Conservation (phyloP, 1,140 invertebrate species). For the Drosophila repletoides region DNA sequence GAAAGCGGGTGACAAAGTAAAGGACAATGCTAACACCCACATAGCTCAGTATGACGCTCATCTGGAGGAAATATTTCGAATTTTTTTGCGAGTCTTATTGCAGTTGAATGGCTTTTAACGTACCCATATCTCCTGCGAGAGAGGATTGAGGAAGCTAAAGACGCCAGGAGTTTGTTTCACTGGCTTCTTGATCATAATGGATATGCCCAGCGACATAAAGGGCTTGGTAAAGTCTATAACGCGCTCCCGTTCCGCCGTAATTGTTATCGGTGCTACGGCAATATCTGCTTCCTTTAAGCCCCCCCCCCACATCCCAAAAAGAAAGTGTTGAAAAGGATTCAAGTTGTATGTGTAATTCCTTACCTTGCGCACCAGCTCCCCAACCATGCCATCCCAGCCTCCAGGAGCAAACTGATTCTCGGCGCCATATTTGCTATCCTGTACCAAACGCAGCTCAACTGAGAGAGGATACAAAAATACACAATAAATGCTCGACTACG, state of each 20-base stretch:
- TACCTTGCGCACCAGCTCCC: constrained; percentile 96
- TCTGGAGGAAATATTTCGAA: constrained; percentile 68
- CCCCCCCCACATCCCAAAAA: too few species aligned
- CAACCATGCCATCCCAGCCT: constrained; percentile 97
- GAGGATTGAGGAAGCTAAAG: constrained; percentile 98
- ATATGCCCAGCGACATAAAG: constrained; percentile 98
- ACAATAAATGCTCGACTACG: too few species aligned
- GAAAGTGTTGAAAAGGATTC: constrained; percentile 19
- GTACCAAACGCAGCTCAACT: constrained; percentile 93
- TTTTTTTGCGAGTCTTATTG: too few species aligned
- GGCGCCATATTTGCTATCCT: constrained; percentile 92
- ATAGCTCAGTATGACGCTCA: constrained; percentile 97
- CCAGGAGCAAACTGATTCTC: constrained; percentile 89
- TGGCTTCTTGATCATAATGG: constrained; percentile 98
- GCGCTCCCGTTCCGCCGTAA: constrained; percentile 95
- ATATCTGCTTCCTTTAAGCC: constrained; percentile 94
- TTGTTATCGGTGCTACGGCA: constrained; percentile 96
- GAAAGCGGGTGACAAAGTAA: constrained; percentile 97
- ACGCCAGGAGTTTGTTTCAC: constrained; percentile 96
- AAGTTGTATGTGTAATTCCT: constrained; percentile 62
- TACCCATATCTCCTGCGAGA: constrained; percentile 98
- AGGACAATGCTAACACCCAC: constrained; percentile 97
- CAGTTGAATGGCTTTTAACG: too few species aligned
- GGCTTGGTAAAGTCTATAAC: constrained; percentile 99
- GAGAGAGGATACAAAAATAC: constrained; percentile 27